These are phyloP conservation scores for Bombus consobrinus DNA, from an alignment of 1,140 invertebrate genomes.

Conservation along the genomic window DNA sequence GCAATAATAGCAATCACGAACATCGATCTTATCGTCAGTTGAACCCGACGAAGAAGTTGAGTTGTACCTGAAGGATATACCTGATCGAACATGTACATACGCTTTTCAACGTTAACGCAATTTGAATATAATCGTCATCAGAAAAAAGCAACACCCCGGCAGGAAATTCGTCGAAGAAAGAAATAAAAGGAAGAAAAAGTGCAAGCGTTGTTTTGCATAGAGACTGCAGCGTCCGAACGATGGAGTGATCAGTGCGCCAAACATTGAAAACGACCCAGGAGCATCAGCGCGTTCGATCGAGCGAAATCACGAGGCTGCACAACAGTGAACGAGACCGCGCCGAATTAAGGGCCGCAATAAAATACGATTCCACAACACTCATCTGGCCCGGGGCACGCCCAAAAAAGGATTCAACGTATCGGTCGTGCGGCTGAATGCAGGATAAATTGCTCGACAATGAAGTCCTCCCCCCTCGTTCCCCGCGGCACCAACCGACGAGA, in stretches of 20 bases:
- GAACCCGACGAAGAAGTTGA: no score
- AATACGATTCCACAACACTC: constrained; percentile 14
- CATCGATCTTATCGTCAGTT: no score
- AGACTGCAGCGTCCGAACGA: background rate
- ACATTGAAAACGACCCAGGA: background rate
- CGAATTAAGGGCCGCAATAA: constrained; percentile 49
- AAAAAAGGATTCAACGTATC: constrained; percentile 37
- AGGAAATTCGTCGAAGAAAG: background rate
- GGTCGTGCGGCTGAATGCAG: constrained; percentile 58
- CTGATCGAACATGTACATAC: no score
- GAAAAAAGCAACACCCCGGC: background rate
- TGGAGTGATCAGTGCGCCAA: background rate
- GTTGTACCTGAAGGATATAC: no score
- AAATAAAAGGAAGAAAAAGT: background rate
- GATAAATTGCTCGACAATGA: constrained; percentile 71
- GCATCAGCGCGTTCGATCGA: background rate
- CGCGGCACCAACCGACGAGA: background rate
- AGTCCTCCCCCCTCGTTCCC: constrained; percentile 5
- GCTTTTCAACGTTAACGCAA: no score
- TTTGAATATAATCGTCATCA: background rate
- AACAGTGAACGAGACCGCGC: background rate
- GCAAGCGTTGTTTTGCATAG: background rate
- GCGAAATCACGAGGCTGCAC: background rate
- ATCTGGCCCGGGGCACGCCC: background rate
- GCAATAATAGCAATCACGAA: no score